Conservation (phyloP, 1,140 invertebrate species). For the Dinoponera quadriceps region DNA sequence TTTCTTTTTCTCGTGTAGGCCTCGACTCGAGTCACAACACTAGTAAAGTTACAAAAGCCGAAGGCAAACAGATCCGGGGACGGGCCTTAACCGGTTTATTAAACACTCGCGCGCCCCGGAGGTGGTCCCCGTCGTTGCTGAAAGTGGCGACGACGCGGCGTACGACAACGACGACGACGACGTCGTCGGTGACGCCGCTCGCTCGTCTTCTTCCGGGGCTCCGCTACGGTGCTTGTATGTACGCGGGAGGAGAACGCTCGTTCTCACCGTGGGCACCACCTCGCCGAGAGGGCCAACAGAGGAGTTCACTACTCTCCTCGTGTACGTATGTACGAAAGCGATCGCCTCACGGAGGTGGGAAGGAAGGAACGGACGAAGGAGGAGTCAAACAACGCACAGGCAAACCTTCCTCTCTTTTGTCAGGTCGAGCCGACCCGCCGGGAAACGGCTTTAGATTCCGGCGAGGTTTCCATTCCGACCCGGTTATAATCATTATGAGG, state of each 20-base stretch:
- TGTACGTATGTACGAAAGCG: slow-evolving; percentile 54
- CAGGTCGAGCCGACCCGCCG: slow-evolving; percentile 43
- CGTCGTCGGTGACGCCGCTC: slow-evolving; percentile 54
- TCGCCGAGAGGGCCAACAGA: slow-evolving; percentile 38
- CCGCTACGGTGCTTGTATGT: too few species aligned
- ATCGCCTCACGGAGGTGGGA: slow-evolving; percentile 62
- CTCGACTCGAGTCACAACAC: slow-evolving; percentile 78
- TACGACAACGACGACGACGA: slow-evolving; percentile 47
- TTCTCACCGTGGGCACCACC: background rate
- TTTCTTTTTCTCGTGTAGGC: slow-evolving; percentile 75
- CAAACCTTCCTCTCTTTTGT: slow-evolving; percentile 76
- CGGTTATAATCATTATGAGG: background rate
- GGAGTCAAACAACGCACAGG: slow-evolving; percentile 78
- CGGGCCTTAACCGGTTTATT: slow-evolving; percentile 81
- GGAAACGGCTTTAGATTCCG: slow-evolving; percentile 29
- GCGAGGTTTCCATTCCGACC: slow-evolving; percentile 19
- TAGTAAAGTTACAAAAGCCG: slow-evolving; percentile 81
- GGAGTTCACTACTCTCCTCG: slow-evolving; percentile 56
- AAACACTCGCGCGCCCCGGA: slow-evolving; percentile 76
- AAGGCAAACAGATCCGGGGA: slow-evolving; percentile 79
- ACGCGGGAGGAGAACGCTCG: too few species aligned
- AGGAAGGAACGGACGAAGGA: slow-evolving; percentile 73
- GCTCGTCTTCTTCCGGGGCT: slow-evolving; percentile 64
- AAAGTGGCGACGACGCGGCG: slow-evolving; percentile 67
- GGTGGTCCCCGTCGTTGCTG: slow-evolving; percentile 68